These are phyloP conservation scores for Lepas anatifera DNA, from an alignment of 2,888 invertebrate genomes.

Conservation along the genomic window DNA sequence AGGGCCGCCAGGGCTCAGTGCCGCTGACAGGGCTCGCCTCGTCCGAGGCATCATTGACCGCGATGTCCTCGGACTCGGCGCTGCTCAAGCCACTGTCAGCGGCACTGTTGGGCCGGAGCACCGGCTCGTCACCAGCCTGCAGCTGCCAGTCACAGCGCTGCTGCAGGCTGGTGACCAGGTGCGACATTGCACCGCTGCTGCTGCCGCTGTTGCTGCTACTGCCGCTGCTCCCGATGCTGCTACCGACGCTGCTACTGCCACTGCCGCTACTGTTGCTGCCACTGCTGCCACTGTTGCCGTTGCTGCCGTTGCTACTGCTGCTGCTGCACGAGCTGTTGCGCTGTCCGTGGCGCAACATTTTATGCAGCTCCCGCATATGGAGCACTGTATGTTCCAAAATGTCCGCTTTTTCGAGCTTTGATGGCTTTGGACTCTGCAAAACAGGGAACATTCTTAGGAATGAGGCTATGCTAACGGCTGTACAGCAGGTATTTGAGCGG, in stretches of 20 bases:
- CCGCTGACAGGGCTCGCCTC: neutral
- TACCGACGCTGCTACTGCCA: too few relatives aligned
- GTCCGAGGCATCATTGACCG: neutral
- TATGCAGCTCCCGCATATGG: constrained; percentile 4
- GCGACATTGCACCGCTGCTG: neutral
- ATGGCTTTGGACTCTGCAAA: neutral
- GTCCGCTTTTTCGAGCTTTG: constrained; percentile 11
- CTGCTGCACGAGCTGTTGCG: too few relatives aligned
- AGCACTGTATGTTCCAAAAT: constrained; percentile 1
- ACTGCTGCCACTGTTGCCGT: neutral
- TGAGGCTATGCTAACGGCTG: too few relatives aligned
- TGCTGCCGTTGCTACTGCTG: neutral
- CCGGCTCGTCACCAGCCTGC: too few relatives aligned
- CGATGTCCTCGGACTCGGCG: neutral
- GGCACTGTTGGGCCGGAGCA: neutral
- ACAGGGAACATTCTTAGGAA: neutral
- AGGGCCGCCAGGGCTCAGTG: neutral
- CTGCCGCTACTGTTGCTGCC: neutral
- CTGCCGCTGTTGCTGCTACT: too few relatives aligned
- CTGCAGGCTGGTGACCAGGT: neutral
- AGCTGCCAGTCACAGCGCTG: neutral
- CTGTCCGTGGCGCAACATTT: neutral
- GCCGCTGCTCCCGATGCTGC: too few relatives aligned
- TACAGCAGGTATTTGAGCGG: neutral
- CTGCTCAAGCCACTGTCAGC: neutral